Evolutionary conservation across 1,140 invertebrate genomes (phyloP).

Genomic region (Eurytemora carolleeae): DNA sequence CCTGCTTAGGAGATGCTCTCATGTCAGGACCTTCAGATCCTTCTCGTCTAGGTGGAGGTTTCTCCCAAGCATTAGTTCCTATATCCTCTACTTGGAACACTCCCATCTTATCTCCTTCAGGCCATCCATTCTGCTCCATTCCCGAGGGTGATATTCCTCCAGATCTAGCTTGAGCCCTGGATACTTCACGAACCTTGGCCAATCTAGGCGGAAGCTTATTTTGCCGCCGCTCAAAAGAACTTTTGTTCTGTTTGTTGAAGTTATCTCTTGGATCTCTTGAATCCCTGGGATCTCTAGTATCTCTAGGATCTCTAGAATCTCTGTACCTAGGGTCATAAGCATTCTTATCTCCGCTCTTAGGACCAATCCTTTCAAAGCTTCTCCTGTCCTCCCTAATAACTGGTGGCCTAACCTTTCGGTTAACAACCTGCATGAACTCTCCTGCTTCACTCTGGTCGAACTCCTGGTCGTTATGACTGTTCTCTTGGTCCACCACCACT

Average conservation of each 20-base stretch:
- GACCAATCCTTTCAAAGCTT: background rate
- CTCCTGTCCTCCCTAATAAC: background rate
- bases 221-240: background rate
- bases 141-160: background rate
- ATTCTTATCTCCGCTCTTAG: background rate
- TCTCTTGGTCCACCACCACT: background rate
- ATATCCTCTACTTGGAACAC: background rate
- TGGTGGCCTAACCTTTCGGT: background rate
- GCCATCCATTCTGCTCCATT: background rate
- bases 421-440: background rate
- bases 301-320: background rate
- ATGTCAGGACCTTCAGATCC: background rate
- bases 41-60: background rate
- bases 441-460: background rate
- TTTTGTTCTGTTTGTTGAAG: background rate
- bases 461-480: background rate
- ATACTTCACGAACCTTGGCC: background rate
- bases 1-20: background rate
- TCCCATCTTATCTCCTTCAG: background rate
- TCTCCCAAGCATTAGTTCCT: background rate
- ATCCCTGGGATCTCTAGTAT: background rate
- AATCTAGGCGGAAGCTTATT: background rate
- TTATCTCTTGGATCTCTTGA: too few relatives aligned
- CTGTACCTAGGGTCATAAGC: too few relatives aligned
- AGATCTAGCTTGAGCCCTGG: background rate